Evolutionary conservation across 2,888 invertebrate genomes (phyloP).

Genomic region (Athalia rosae): DNA sequence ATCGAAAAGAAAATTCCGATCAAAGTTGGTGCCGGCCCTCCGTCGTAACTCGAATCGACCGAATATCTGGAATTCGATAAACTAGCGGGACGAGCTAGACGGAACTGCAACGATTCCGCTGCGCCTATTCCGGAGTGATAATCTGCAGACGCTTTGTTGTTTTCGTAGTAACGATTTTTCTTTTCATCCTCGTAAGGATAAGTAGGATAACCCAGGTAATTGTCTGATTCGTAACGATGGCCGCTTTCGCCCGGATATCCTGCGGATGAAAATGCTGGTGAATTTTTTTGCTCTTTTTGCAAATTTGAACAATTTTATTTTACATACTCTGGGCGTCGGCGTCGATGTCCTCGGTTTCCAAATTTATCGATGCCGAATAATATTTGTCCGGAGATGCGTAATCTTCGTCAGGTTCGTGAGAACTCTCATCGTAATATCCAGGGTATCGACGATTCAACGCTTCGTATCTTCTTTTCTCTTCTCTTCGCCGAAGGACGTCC

Average conservation of each 20-base stretch:
- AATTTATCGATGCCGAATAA: neutral
- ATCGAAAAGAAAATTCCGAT: conserved; percentile 48
- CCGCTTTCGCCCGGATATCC: neutral
- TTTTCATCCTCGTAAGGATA: no score
- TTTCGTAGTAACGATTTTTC: no score
- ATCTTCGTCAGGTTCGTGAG: neutral
- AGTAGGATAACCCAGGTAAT: no score
- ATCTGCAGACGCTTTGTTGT: no score
- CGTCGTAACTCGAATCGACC: neutral
- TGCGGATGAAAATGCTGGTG: neutral
- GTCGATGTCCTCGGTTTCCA: conserved; percentile 1
- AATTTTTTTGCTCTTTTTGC: neutral
- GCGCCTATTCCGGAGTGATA: no score
- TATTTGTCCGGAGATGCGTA: neutral
- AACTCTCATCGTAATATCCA: neutral
- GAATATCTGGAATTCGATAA: neutral
- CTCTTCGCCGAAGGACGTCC: neutral
- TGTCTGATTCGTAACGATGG: no score
- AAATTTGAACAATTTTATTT: neutral
- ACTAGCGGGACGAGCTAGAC: neutral
- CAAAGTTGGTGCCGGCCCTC: conserved; percentile 36
- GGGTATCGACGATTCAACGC: conserved; percentile 3
- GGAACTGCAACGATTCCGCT: no score
- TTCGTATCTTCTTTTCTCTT: neutral
- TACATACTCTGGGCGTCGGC: conserved; percentile 1